These are phyloP conservation scores for Agrypnus murinus DNA, from an alignment of 2,888 invertebrate species.

Conservation along the genomic window DNA sequence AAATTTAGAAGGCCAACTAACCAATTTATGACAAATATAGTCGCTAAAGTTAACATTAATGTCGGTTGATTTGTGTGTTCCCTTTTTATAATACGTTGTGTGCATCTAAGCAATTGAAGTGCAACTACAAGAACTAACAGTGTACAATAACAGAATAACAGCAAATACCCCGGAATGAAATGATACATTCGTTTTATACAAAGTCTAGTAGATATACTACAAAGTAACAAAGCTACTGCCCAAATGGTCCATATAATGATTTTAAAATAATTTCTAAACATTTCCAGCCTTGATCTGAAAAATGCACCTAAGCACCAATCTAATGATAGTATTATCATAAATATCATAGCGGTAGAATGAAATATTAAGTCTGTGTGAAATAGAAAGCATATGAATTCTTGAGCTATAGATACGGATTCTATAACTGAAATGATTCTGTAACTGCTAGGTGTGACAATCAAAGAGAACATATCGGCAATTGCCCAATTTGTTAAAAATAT, in stretches of 20 bases:
- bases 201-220: not conserved
- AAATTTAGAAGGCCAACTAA: not conserved
- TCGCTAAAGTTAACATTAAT: slow-evolving; percentile 16
- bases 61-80: not conserved
- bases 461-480: slow-evolving; percentile 6
- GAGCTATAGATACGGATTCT: not conserved
- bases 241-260: slow-evolving; percentile 16
- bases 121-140: not conserved
- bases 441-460: slow-evolving; percentile 18
- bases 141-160: slow-evolving; percentile 6
- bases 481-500: slow-evolving; percentile 29
- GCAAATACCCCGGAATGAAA: not conserved
- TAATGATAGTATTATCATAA: slow-evolving; percentile 5
- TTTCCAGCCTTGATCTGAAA: not conserved
- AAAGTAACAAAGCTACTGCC: not conserved
- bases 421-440: slow-evolving; percentile 24
- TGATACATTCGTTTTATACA: slow-evolving; percentile 11
- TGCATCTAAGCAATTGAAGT: not conserved
- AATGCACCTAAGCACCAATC: slow-evolving; percentile 28
- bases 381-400: slow-evolving; percentile 14
- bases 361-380: slow-evolving; percentile 8
- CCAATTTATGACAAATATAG: slow-evolving; percentile 1
- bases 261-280: slow-evolving; percentile 6
- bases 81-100: not conserved
- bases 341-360: slow-evolving; percentile 12